Evolutionary conservation across 2,113 vertebrate species (phyloP).

Genomic region (Pelodiscus sinensis): DNA sequence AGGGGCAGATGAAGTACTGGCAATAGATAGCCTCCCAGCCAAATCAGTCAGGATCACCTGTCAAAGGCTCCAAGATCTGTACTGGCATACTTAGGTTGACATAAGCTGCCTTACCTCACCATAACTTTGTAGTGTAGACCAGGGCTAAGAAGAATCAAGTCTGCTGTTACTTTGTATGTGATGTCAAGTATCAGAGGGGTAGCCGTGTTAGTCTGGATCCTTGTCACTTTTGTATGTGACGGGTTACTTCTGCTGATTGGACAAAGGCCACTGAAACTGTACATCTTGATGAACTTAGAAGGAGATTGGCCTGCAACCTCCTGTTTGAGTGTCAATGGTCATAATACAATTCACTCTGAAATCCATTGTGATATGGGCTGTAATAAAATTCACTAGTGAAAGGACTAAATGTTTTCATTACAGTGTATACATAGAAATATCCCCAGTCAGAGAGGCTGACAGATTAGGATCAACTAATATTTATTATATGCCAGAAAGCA

Average conservation of each 20-base stretch:
- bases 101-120: too few species aligned
- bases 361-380: not conserved
- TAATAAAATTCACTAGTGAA: not conserved
- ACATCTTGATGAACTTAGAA: not conserved
- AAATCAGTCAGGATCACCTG: too few species aligned
- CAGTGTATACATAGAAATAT: not conserved
- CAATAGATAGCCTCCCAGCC: too few species aligned
- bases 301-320: not conserved
- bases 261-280: not conserved
- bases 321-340: not conserved
- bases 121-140: too few species aligned
- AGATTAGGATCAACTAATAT: not conserved
- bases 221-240: not conserved
- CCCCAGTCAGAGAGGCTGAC: not conserved
- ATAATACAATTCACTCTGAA: not conserved
- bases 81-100: too few species aligned
- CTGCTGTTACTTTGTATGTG: not conserved
- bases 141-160: not conserved
- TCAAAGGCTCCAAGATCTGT: too few species aligned
- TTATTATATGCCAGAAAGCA: not conserved
- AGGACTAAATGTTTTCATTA: not conserved
- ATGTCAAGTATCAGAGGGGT: not conserved
- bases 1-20: too few species aligned
- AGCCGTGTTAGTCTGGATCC: too few species aligned
- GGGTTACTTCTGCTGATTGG: not conserved